A percentile compares a stretch with the other conserved stretches of the same genome.
Conservation (phyloP, 37 sponge, comb jelly and placozoan species). For the Haliclona indistincta region DNA sequence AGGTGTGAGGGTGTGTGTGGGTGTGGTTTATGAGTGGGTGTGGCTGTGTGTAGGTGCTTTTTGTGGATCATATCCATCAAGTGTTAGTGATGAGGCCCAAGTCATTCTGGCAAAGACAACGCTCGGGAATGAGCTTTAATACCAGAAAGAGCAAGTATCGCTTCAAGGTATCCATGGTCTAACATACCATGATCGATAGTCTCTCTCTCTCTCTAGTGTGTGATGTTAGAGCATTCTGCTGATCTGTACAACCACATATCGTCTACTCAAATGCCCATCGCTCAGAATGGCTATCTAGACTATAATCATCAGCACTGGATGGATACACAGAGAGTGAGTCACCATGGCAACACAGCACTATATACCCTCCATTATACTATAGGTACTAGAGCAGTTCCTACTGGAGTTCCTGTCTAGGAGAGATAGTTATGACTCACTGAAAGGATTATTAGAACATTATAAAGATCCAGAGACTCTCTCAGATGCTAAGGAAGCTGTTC, state of each 20-base stretch:
- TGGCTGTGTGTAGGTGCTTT: slow-evolving; percentile 32
- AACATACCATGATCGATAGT: background rate
- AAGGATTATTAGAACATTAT: slow-evolving; percentile 28
- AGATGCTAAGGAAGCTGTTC: slow-evolving; percentile 37
- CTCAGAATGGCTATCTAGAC: slow-evolving; percentile 8
- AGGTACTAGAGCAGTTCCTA: slow-evolving; percentile 41
- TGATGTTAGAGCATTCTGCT: slow-evolving; percentile 33
- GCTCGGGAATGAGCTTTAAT: slow-evolving; percentile 15
- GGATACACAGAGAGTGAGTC: slow-evolving; percentile 44
- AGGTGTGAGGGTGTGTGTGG: slow-evolving; percentile 17
- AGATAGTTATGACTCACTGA: slow-evolving; percentile 17
- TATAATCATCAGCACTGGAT: slow-evolving; percentile 41
- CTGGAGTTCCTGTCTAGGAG: slow-evolving; percentile 5
- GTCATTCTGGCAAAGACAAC: slow-evolving; percentile 52
- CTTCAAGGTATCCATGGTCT: slow-evolving; percentile 36
- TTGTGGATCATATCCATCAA: slow-evolving; percentile 56
- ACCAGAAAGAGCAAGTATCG: slow-evolving; percentile 34
- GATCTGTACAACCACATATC: slow-evolving; percentile 52
- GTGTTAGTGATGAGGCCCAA: slow-evolving; percentile 58
- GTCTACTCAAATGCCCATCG: slow-evolving; percentile 23
- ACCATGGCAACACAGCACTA: background rate
- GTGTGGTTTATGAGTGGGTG: background rate
- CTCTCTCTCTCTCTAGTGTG: background rate
- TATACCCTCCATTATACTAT: background rate
- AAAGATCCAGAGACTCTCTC: slow-evolving; percentile 10